Base-by-base conservation (phyloP, 2,113 vertebrate genomes). In the Phalacrocorax carbo region DNA sequence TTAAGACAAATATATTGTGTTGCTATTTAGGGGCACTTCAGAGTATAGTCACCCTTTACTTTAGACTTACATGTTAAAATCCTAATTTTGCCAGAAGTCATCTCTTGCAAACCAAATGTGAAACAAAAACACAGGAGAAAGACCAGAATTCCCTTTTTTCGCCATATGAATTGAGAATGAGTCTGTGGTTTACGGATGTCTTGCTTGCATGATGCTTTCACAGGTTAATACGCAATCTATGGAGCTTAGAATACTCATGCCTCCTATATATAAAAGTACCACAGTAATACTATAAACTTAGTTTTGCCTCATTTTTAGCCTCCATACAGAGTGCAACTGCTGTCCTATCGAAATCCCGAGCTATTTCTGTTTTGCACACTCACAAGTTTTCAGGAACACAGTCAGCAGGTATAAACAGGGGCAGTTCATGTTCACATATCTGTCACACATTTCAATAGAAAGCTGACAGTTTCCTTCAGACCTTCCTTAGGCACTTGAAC, bases 241-340 rank as follows among this genome's bases (percentile, higher is more conserved):
- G 18, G 12, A 7, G 13, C 7, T 80, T 16, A 26, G 2, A 26
- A 58, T 8, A 10, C 29, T 32, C 5, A 1, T 1, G 6, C 1
- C 13, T 58, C 27, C 54, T 51, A 11, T 4, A 29, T 16, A 42
- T 5, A 38, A 3, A 69, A 69, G 49, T 18, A 36, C 14, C 75
- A 54, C 13, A 42, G 12, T 1, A n/a, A 7, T 27, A 11, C 13
- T 8, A 13, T 0, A 15, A 57, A 54, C 20, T 13, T 21, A 32
- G 7, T 4, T 34, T 23, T 70, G 32, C 15, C 34, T 46, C 34
- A 14, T 22, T 25, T 61, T 21, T 7, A 82, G 68, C 15, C 29
- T 75, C 64, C 57, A 64, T 20, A 32, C 34, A 71, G 72, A 25
- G 36, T 17, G 25, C 26, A 36, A 86, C 18, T 80, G 25, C 36